Base-by-base conservation (phyloP, 2,113 vertebrate genomes). In the Malurus melanocephalus region DNA sequence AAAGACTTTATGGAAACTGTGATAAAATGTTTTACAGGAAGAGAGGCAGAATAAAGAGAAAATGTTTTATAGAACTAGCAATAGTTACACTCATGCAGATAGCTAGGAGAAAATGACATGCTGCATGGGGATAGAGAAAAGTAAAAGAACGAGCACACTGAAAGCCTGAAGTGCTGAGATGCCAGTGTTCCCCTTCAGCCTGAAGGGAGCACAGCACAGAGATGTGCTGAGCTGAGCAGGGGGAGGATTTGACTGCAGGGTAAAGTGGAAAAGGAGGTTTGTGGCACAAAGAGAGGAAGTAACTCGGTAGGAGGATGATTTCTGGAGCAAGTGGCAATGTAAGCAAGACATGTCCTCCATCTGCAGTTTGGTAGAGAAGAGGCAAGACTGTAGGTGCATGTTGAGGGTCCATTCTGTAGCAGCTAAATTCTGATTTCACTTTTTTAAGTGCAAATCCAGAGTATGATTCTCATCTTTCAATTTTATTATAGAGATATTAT, bases 31-130 rank as follows among this genome's bases (percentile, higher is more conserved):
- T 90, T 88, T 84, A 35, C 43, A 84, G 56, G 52, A 92, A 77
- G 21, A 94, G 59, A 85, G 18, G 60, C 35, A 93, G 84, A 87
- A 88, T 86, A 91, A 94, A 94, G 67, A 75, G 24, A 56, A 74
- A 79, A 86, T 0, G 3, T 59, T 92, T 80, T 20, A 56, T 8
- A 94, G 81, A 81, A 64, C 40, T 33, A 59, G 45, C 2, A 3
- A 78, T 49, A 87, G 78, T 66, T 65, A 42, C 81, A 86, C 30
- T 92, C 42, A 49, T 55, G 75, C 22, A 68, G 75, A 74, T 72
- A 85, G 65, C n/a, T 65, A 60, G 52, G 51, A 62, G 55, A 22
- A 80, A 83, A 85, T 69, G 33, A 46, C 59, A 81, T 38, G 3
- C 68, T 42, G 4, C 30, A 51, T 23, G 68, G 40, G 21, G 45